Evolutionary conservation across 2,797 vertebrate genomes (phyloP).

Genomic region (Danio jaintianensis): DNA sequence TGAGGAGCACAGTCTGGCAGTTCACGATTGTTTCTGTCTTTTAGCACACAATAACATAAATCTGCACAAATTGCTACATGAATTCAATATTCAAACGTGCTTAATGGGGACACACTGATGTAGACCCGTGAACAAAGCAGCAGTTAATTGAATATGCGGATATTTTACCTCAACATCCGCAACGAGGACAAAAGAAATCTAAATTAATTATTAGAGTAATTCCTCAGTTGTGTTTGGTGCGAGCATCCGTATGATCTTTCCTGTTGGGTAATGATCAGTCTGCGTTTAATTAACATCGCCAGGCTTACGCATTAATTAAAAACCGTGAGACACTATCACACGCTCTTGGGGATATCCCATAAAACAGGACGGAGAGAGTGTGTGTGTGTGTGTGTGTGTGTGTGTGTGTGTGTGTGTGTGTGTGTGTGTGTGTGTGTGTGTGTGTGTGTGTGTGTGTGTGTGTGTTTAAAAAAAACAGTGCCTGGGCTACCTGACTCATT

Average conservation of each 20-base stretch:
- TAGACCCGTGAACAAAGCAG: too few species aligned
- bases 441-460: conserved; percentile 1
- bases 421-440: conserved; percentile 1
- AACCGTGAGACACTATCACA: conserved; percentile 69
- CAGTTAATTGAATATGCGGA: too few species aligned
- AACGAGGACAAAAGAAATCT: background rate
- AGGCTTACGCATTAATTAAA: conserved; percentile 79
- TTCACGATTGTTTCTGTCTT: too few species aligned
- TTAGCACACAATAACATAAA: too few species aligned
- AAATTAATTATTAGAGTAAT: background rate
- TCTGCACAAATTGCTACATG: too few species aligned
- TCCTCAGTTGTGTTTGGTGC: background rate
- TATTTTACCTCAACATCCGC: too few species aligned
- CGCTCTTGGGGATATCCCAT: conserved; percentile 66
- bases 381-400: conserved; percentile 11
- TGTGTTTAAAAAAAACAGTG: conserved; percentile 18
- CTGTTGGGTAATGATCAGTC: conserved; percentile 67
- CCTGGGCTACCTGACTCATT: conserved; percentile 44
- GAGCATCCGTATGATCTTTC: conserved; percentile 55
- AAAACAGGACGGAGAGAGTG: conserved; percentile 41
- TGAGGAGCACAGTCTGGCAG: too few species aligned
- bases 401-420: conserved; percentile 1
- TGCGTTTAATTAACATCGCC: conserved; percentile 79
- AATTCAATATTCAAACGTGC: too few species aligned
- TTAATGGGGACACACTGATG: too few species aligned